These are phyloP conservation scores for Drosophila prostipennis DNA, from an alignment of 2,888 invertebrate genomes.

Conservation along the genomic window DNA sequence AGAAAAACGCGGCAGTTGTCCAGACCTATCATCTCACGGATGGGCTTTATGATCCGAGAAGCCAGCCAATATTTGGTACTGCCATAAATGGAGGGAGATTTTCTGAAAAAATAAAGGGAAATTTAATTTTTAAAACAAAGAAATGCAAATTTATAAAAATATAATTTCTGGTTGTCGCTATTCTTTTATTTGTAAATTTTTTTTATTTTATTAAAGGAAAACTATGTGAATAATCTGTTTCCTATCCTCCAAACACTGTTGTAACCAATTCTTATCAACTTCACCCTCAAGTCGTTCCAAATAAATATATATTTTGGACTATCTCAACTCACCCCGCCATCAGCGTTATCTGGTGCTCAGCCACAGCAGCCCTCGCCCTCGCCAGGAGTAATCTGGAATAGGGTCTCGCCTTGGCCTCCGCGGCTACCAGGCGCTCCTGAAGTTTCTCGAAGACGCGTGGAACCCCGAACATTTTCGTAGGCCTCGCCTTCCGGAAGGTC, in stretches of 20 bases:
- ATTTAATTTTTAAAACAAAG: too few species aligned
- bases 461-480: constrained; percentile 93
- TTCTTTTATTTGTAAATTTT: too few species aligned
- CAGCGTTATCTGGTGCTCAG: constrained; percentile 86
- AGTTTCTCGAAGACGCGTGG: constrained; percentile 98
- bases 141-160: too few species aligned
- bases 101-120: constrained; percentile 18
- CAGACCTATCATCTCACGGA: constrained; percentile 91
- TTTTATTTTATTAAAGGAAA: too few species aligned
- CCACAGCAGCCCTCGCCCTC: constrained; percentile 88
- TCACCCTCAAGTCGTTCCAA: neutral
- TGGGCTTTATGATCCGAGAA: constrained; percentile 89
- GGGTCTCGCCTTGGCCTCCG: constrained; percentile 88
- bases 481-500: constrained; percentile 90
- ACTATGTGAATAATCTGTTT: too few species aligned
- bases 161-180: too few species aligned
- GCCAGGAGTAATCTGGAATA: constrained; percentile 88
- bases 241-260: neutral
- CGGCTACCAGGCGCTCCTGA: constrained; percentile 91
- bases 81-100: constrained; percentile 46
- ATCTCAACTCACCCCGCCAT: constrained; percentile 85
- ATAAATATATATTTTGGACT: neutral
- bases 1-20: constrained; percentile 88
- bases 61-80: constrained; percentile 73
- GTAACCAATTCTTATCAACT: neutral